Evolutionary conservation across 1,140 invertebrate genomes (phyloP), one percentile per base, ranked within the genome.

Genomic region (Medauroidea extradentata): DNA sequence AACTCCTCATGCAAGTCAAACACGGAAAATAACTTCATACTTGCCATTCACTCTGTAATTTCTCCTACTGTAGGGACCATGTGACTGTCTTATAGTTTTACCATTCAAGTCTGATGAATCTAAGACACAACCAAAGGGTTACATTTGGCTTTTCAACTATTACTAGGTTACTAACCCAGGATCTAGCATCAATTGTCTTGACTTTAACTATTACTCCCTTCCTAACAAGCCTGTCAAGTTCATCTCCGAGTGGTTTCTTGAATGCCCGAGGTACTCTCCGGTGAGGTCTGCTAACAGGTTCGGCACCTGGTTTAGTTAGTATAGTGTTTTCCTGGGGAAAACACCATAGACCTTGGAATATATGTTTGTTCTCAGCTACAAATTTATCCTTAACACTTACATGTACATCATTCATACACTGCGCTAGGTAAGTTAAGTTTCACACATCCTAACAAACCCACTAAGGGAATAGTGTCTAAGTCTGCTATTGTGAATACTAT

Each of bases 81-180:
- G 58, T 27, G 54, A 38, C 54, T 61, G 51, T 42, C 23, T 23
- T 29, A 62, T 52, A 3, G 60, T 27, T 27, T 53, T 34, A 34
- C 38, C 29, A 52, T 65, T 65, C 5, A 65, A 39, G 38, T 65
- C 24, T 14, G 54, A 63, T 1, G 70, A 73, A 53, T 79, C 74
- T 8, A 72, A n/a, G 65, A 58, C 72, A 75, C 0, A 78, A 39
- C 16, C 74, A 59, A 3, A 72, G 56, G 23, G 54, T 54, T 9
- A 67, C 71, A 58, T 34, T 34, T 34, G 29, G 29, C 11, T 77
- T 77, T 34, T 65, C 61, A 5, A 72, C 67, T 18, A 68, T 56
- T 1, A 76, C 65, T 41, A 74, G 59, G 16, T 74, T 72, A 21
- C 68, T 64, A 21, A 67, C 65, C 73, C 75, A 78, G 11, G 61